Evolutionary conservation across 2,113 vertebrate genomes (phyloP).

Genomic region (Elaphurus davidianus): DNA sequence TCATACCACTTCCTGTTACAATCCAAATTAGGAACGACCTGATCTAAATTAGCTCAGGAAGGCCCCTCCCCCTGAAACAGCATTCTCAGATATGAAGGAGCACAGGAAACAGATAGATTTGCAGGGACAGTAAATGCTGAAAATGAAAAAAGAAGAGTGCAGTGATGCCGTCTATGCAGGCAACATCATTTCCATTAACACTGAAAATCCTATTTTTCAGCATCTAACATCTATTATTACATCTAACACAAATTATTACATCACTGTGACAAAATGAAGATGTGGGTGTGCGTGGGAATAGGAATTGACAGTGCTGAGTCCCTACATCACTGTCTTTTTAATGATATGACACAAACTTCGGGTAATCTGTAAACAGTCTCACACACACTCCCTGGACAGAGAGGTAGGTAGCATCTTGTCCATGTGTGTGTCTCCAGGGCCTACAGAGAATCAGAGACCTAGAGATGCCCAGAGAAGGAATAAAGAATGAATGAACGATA

Average conservation of each 20-base stretch:
- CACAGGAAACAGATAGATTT: neutral
- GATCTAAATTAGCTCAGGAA: neutral
- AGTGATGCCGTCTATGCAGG: neutral
- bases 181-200: neutral
- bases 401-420: neutral
- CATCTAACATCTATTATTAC: neutral
- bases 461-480: neutral
- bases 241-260: neutral
- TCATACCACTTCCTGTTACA: neutral
- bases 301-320: rapidly evolving
- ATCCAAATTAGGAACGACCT: neutral
- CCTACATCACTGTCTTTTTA: neutral
- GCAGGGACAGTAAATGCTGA: neutral
- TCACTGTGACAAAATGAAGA: neutral
- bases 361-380: neutral
- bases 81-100: neutral
- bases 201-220: neutral
- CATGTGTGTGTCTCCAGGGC: neutral
- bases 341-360: neutral
- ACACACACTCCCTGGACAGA: no score
- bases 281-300: neutral
- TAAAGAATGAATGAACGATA: neutral
- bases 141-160: neutral
- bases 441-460: neutral
- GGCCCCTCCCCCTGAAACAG: neutral